phyloP scores from a whole-genome alignment of 2,888 invertebrate genomes.

The Cephus sareptanus region DNA sequence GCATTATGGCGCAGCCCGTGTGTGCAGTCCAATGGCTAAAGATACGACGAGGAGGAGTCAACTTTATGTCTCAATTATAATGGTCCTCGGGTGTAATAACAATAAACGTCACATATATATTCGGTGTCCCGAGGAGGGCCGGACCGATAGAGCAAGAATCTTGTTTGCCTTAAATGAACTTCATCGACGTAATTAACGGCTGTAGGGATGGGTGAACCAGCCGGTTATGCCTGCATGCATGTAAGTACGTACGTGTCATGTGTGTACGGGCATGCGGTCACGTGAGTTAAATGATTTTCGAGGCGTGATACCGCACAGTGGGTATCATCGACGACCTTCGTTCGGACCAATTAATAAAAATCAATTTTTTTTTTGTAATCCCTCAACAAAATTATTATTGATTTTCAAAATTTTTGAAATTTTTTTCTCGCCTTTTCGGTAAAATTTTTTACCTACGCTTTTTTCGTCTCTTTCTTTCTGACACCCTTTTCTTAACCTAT shows the following conservation, averaged over 20 bases:
- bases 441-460: too few relatives aligned
- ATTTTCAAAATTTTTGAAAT: background rate
- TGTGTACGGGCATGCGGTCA: background rate
- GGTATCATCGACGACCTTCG: background rate
- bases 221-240: background rate
- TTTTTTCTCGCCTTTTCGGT: background rate
- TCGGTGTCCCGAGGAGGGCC: conserved; percentile 31
- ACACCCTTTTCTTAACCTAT: background rate
- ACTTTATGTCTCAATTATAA: conserved; percentile 58
- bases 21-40: background rate
- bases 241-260: background rate
- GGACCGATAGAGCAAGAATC: conserved; percentile 36
- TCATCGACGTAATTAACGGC: conserved; percentile 48
- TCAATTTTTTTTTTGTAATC: background rate
- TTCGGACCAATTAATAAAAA: background rate
- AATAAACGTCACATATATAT: conserved; percentile 54
- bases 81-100: conserved; percentile 50
- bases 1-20: background rate
- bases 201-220: conserved; percentile 24
- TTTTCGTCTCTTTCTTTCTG: background rate
- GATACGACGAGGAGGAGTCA: background rate
- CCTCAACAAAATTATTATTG: too few relatives aligned
- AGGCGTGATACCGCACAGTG: background rate
- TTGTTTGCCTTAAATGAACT: conserved; percentile 51
- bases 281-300: background rate